Percentiles rank a stretch among this genome's conserved stretches.
phyloP scores from a whole-genome alignment of 2,888 invertebrate genomes.

The Ptilodon capucinus region DNA sequence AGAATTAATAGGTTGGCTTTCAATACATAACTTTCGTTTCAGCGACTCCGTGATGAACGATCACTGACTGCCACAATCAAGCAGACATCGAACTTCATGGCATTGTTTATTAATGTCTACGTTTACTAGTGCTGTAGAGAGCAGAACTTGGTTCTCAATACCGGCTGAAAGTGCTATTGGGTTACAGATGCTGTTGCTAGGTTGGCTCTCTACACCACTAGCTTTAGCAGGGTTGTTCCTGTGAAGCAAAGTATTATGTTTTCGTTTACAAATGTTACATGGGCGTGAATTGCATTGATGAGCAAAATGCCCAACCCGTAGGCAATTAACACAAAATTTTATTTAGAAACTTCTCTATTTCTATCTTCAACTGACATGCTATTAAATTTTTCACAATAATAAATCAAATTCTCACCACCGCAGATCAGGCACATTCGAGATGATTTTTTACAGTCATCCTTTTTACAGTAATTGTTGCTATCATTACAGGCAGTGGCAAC shows the following conservation, averaged over 20 bases:
- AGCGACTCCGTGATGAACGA: slow-evolving; percentile 1
- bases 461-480: neutral
- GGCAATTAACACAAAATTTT: neutral
- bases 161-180: neutral
- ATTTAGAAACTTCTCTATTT: neutral
- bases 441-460: neutral
- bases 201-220: neutral
- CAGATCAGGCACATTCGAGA: neutral
- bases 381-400: neutral
- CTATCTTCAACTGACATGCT: neutral
- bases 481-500: neutral
- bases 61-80: slow-evolving; percentile 2
- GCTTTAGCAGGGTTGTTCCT: neutral
- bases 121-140: neutral
- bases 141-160: neutral
- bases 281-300: neutral
- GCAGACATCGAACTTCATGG: slow-evolving; percentile 1
- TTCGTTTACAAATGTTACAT: neutral
- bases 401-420: neutral
- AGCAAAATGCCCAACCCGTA: neutral
- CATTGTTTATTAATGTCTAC: neutral
- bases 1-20: neutral
- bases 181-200: neutral
- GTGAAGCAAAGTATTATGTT: neutral
- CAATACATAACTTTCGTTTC: neutral